Conservation (phyloP, 2,888 invertebrate genomes). For the Hyppa rectilinea region DNA sequence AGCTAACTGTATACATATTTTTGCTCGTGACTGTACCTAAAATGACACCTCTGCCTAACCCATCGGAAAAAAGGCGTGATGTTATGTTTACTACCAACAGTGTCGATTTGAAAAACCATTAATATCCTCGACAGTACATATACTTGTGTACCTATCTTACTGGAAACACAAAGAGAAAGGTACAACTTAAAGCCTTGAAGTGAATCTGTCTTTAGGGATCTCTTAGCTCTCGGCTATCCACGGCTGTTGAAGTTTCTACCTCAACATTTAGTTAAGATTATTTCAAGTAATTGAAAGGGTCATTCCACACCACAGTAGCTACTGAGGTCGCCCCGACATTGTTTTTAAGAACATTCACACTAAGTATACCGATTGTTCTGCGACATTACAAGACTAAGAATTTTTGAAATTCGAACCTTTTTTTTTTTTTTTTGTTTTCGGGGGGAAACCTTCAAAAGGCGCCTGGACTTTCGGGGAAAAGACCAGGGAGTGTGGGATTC, state of each 20-base stretch:
- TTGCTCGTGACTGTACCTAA: no score
- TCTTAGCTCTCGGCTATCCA: slow-evolving; percentile 20
- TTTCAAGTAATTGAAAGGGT: slow-evolving; percentile 19
- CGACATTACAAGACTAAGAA: no score
- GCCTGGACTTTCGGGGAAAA: no score
- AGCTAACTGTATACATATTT: no score
- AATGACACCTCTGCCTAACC: no score
- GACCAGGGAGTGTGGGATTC: no score
- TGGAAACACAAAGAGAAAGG: slow-evolving; percentile 1
- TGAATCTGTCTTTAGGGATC: slow-evolving; percentile 39
- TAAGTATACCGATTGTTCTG: background rate
- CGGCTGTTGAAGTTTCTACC: slow-evolving; percentile 8
- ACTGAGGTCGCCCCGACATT: background rate
- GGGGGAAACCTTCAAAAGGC: no score
- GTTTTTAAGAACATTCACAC: background rate
- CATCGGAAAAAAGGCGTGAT: no score
- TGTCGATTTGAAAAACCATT: background rate
- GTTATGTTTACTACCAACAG: no score
- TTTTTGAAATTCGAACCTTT: background rate
- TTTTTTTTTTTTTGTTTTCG: no score
- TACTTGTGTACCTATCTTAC: no score
- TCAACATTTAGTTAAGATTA: slow-evolving; percentile 40
- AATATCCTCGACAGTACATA: background rate
- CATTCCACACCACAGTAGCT: background rate
- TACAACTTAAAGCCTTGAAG: slow-evolving; percentile 5